These are phyloP conservation scores for Drosophila mettleri DNA, from an alignment of 2,888 invertebrate genomes.

Conservation along the genomic window DNA sequence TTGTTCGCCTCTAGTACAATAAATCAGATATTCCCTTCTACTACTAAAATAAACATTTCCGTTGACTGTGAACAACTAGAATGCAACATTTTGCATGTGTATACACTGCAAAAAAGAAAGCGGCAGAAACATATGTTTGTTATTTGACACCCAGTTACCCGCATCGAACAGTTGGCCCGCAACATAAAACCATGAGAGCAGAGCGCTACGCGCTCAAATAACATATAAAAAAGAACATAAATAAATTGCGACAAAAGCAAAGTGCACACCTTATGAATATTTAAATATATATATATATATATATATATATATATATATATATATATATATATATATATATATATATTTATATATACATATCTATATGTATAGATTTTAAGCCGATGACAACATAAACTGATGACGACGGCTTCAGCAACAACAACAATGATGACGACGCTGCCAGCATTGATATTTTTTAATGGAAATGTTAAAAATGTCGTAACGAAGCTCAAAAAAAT, in stretches of 20 bases:
- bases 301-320: neutral
- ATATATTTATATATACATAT: neutral
- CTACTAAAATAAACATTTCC: constrained; percentile 6
- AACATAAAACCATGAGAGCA: constrained; percentile 38
- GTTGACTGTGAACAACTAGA: constrained; percentile 14
- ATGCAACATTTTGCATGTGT: constrained; percentile 1
- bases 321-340: constrained; percentile 12
- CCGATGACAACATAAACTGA: constrained; percentile 79
- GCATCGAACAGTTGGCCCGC: constrained; percentile 24
- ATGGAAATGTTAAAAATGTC: constrained; percentile 76
- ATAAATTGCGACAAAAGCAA: constrained; percentile 71
- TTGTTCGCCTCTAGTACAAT: neutral
- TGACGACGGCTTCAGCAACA: constrained; percentile 64
- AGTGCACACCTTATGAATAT: constrained; percentile 81
- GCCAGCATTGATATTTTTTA: constrained; percentile 75
- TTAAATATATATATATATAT: constrained; percentile 56
- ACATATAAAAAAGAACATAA: constrained; percentile 60
- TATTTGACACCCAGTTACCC: constrained; percentile 32
- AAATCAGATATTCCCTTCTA: constrained; percentile 1
- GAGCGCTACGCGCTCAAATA: constrained; percentile 52
- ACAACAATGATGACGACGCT: constrained; percentile 41
- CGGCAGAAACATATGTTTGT: constrained; percentile 12
- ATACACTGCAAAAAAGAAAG: neutral
- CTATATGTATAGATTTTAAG: constrained; percentile 59
- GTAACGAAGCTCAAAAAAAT: constrained; percentile 36